Evolutionary conservation across 2,797 vertebrate species (phyloP).

Genomic region (Chiroxiphia lanceolata): DNA sequence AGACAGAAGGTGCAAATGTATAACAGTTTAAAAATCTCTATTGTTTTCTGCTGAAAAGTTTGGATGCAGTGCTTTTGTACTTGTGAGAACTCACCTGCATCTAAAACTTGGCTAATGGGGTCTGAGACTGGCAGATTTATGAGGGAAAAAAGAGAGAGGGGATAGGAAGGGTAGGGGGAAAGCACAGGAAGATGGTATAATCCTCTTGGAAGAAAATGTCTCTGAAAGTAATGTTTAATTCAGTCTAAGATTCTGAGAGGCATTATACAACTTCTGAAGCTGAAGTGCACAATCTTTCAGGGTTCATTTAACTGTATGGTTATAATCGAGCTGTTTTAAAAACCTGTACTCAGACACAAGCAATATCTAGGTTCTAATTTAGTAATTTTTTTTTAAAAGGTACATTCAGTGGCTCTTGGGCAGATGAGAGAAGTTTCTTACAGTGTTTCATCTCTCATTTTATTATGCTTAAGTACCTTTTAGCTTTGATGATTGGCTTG

Average conservation of each 20-base stretch:
- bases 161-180: neutral
- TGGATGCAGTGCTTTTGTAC: neutral
- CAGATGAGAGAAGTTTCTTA: neutral
- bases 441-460: neutral
- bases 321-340: conserved; percentile 11
- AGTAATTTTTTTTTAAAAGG: neutral
- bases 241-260: neutral
- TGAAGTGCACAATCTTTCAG: conserved; percentile 23
- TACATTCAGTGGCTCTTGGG: neutral
- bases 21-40: neutral
- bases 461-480: conserved; percentile 30
- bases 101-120: neutral
- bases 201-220: neutral
- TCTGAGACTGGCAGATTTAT: neutral
- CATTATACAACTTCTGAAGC: neutral
- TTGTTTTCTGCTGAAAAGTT: neutral
- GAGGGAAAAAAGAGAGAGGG: neutral
- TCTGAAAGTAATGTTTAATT: conserved; percentile 44
- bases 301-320: conserved; percentile 21
- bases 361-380: neutral
- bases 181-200: neutral
- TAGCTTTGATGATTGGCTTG: neutral
- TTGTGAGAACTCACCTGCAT: neutral
- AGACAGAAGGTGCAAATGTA: neutral
- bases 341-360: neutral